A percentile compares a stretch with the other conserved stretches of the same genome.
Conservation (phyloP, 2,113 vertebrate genomes). For the Potamarius usumacintae region DNA sequence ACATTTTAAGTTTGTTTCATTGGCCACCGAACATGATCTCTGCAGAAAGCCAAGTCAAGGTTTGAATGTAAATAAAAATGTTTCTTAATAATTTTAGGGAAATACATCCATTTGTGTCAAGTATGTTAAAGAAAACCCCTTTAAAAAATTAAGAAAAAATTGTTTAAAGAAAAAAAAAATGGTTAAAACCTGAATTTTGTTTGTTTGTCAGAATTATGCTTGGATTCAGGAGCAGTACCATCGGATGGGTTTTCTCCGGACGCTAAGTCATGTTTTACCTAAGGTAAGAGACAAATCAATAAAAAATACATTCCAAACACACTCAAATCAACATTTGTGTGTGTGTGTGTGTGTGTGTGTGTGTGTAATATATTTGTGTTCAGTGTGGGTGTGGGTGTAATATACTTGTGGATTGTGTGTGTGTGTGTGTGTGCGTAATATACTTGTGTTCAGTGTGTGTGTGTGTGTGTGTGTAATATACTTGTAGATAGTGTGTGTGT, state of each 20-base stretch:
- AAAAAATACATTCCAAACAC: constrained; percentile 2
- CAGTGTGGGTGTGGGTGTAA: not conserved
- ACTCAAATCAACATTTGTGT: not conserved
- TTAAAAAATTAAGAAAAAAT: too few relatives aligned
- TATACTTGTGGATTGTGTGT: not conserved
- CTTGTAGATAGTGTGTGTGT: too few relatives aligned
- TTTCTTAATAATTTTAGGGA: too few relatives aligned
- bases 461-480: not conserved
- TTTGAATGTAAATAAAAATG: not conserved
- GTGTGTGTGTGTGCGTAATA: not conserved
- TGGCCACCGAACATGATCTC: too few relatives aligned
- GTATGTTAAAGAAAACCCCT: not conserved
- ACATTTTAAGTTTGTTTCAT: not conserved
- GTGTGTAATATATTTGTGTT: not conserved
- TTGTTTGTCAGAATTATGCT: not conserved
- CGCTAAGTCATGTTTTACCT: not conserved
- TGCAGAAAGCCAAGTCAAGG: too few relatives aligned
- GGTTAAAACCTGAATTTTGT: not conserved
- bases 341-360: not conserved
- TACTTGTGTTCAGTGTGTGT: not conserved
- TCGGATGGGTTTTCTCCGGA: not conserved
- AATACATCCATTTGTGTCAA: too few relatives aligned
- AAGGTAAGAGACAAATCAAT: not conserved
- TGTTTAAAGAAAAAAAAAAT: not conserved
- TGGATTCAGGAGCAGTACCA: not conserved